These are phyloP conservation scores for Drosophila picticornis DNA, from an alignment of 2,888 invertebrate species.

Conservation along the genomic window DNA sequence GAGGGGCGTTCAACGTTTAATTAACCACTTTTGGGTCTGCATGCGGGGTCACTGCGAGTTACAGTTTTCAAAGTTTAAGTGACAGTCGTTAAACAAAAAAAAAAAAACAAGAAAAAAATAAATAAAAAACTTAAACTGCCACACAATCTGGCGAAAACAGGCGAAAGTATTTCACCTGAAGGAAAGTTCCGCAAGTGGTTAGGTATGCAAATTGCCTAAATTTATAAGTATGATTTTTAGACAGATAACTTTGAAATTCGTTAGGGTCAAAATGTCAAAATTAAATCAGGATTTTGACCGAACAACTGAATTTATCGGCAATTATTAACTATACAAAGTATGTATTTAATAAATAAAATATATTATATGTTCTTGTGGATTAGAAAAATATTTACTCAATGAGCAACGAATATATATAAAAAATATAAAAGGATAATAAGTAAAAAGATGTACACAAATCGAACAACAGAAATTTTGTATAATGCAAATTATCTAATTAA, in stretches of 20 bases:
- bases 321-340: not conserved
- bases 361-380: not conserved
- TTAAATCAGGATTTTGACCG: not conserved
- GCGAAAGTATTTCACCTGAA: constrained; percentile 33
- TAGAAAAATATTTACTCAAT: not conserved
- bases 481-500: too few species aligned
- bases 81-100: not conserved
- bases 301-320: not conserved
- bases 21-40: constrained; percentile 43
- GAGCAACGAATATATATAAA: not conserved
- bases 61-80: not conserved
- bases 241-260: not conserved
- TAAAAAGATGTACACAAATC: not conserved
- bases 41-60: constrained; percentile 23
- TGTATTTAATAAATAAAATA: not conserved
- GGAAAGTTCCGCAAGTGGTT: constrained; percentile 21
- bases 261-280: not conserved
- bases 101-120: not conserved
- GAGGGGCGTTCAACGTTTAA: constrained; percentile 53
- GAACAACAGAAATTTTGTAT: not conserved
- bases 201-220: constrained; percentile 1
- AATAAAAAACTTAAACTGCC: not conserved
- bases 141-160: constrained; percentile 1
- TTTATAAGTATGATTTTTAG: not conserved
- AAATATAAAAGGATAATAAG: too few species aligned